These are phyloP conservation scores for Masticophis lateralis DNA, from an alignment of 2,797 vertebrate genomes.

Conservation along the genomic window DNA sequence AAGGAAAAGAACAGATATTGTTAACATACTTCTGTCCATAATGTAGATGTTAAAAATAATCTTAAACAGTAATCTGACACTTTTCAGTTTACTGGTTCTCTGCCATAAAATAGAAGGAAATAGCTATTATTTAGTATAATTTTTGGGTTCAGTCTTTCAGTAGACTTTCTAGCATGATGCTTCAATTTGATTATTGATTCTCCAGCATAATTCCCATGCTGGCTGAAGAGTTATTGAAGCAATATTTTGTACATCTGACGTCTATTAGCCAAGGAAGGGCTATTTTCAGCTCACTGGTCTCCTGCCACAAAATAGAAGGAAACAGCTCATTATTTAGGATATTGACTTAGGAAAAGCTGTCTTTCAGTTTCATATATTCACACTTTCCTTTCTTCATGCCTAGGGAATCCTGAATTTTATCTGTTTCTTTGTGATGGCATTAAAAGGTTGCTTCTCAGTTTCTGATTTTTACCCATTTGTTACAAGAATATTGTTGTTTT, in stretches of 20 bases:
- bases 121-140: not conserved
- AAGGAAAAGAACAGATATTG: not conserved
- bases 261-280: not conserved
- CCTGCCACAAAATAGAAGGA: not conserved
- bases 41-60: not conserved
- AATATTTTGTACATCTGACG: not conserved
- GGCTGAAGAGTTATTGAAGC: not conserved
- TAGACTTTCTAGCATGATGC: not conserved
- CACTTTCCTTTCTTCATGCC: not conserved
- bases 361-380: not conserved
- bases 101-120: not conserved
- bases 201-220: not conserved
- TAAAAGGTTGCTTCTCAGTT: not conserved
- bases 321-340: not conserved
- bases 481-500: not conserved
- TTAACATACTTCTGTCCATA: not conserved
- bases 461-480: not conserved
- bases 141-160: not conserved
- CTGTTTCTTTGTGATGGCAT: not conserved
- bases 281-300: not conserved
- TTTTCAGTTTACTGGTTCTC: not conserved
- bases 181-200: not conserved
- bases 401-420: not conserved
- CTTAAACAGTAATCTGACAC: not conserved
- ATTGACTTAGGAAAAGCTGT: not conserved